These are phyloP conservation scores for Trichogramma dendrolimi DNA, from an alignment of 2,888 invertebrate genomes.

Conservation along the genomic window DNA sequence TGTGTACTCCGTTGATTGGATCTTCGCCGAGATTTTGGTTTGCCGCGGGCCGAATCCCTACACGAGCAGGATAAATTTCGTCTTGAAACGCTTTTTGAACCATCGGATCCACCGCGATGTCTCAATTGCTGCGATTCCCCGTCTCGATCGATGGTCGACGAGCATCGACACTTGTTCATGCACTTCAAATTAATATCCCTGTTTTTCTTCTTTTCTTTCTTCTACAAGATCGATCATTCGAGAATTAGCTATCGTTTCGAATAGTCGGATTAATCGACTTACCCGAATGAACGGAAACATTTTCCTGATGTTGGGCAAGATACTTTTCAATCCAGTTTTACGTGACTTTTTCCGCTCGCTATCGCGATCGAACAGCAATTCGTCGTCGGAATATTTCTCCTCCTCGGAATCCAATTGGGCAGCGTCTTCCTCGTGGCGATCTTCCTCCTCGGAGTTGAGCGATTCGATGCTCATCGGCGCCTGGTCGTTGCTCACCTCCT, in stretches of 20 bases:
- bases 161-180: background rate
- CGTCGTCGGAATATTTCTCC: background rate
- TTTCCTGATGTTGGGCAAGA: background rate
- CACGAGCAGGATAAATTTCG: background rate
- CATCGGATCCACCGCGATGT: background rate
- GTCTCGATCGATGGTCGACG: background rate
- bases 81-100: background rate
- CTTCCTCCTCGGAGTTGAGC: background rate
- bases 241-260: background rate
- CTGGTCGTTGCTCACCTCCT: slow-evolving; percentile 30
- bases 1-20: background rate
- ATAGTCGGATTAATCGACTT: background rate
- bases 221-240: background rate
- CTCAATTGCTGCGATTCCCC: background rate
- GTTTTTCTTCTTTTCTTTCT: background rate
- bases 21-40: no score
- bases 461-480: background rate
- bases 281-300: slow-evolving; percentile 15
- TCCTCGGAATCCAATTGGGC: slow-evolving; percentile 31
- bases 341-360: slow-evolving; percentile 1
- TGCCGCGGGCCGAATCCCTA: background rate
- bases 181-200: background rate
- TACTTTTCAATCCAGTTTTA: background rate
- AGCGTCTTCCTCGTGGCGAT: slow-evolving; percentile 18
- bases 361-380: background rate